Evolutionary conservation across 2,888 invertebrate species (phyloP).

Genomic region (Drosophila rubida): DNA sequence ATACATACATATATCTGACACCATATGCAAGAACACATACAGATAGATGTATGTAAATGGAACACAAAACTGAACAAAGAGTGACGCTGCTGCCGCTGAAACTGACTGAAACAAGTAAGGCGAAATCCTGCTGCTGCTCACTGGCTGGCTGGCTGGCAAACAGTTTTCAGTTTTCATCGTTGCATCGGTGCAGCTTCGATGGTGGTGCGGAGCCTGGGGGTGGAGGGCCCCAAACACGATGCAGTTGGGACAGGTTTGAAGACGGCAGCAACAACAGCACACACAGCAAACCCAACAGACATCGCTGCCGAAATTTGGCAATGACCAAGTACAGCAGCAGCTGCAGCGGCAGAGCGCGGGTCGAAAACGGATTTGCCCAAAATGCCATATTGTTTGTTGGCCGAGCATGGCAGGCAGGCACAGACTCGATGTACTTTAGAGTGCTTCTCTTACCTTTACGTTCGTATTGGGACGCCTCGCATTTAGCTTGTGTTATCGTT

Average conservation of each 20-base stretch:
- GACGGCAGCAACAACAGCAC: constrained; percentile 34
- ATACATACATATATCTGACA: constrained; percentile 37
- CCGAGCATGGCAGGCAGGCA: constrained; percentile 44
- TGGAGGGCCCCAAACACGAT: constrained; percentile 72
- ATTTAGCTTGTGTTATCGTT: constrained; percentile 26
- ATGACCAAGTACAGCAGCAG: constrained; percentile 74
- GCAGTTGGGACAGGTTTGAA: constrained; percentile 78
- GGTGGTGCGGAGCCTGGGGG: constrained; percentile 46
- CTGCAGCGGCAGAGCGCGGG: constrained; percentile 35
- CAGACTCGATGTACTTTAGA: constrained; percentile 10
- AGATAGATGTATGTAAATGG: constrained; percentile 63
- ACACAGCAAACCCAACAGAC: constrained; percentile 24
- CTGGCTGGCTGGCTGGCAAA: constrained; percentile 49
- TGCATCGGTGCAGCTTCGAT: constrained; percentile 25
- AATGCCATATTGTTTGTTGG: constrained; percentile 64
- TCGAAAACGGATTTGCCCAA: constrained; percentile 62
- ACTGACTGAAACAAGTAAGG: constrained; percentile 71
- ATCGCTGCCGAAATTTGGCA: constrained; percentile 65
- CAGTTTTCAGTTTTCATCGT: constrained; percentile 62
- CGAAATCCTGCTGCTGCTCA: constrained; percentile 65
- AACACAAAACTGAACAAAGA: constrained; percentile 73
- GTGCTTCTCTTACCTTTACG: constrained; percentile 60
- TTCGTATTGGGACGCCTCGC: constrained; percentile 45
- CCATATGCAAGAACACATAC: constrained; percentile 26
- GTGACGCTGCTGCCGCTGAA: constrained; percentile 45